Conservation (phyloP, 1,140 invertebrate species). For the Lithobius niger region DNA sequence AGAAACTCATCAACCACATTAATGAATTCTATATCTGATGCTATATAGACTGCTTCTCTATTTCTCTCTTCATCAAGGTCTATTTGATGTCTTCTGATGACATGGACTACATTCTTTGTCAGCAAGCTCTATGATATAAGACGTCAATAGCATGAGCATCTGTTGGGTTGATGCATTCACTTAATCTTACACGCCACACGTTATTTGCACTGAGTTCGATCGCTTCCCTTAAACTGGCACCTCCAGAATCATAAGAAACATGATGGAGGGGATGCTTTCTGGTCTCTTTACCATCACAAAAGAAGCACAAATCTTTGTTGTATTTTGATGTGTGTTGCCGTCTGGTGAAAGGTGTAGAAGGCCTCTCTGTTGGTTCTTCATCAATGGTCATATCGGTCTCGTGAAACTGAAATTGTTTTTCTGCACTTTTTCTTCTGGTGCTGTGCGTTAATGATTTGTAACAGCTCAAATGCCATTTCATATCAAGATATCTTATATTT, state of each 20-base stretch:
- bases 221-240: background rate
- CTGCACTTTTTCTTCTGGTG: too few relatives aligned
- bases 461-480: too few relatives aligned
- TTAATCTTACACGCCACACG: background rate
- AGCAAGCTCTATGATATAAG: background rate
- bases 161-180: background rate
- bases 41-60: background rate
- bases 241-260: conserved; percentile 2
- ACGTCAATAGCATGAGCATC: background rate
- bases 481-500: too few relatives aligned
- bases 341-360: background rate
- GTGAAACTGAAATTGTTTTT: too few relatives aligned
- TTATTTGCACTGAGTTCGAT: background rate
- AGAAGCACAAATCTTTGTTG: background rate
- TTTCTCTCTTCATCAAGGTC: background rate
- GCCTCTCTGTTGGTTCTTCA: too few relatives aligned
- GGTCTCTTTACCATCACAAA: background rate
- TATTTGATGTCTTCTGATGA: background rate
- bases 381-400: too few relatives aligned
- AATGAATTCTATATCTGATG: background rate
- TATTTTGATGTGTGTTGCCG: background rate
- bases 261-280: background rate
- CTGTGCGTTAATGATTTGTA: too few relatives aligned
- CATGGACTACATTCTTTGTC: background rate
- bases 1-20: background rate